These are phyloP conservation scores for Thysanoteuthis rhombus DNA, from an alignment of 2,888 invertebrate genomes.

Conservation along the genomic window DNA sequence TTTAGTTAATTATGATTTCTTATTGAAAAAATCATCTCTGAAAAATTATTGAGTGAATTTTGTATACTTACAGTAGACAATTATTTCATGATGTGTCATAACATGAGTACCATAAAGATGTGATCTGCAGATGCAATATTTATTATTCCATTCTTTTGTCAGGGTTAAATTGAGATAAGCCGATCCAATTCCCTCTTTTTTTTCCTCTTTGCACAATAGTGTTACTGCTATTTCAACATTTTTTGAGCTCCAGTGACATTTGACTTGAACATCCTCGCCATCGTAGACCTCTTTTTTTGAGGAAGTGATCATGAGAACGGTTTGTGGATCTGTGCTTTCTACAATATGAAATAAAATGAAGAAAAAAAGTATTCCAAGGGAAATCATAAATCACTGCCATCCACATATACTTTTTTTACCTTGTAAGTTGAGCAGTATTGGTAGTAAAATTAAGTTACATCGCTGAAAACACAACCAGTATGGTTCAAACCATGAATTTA, in stretches of 20 bases:
- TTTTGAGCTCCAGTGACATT: background rate
- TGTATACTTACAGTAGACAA: background rate
- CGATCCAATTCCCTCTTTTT: background rate
- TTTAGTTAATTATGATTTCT: no score
- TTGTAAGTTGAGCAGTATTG: no score
- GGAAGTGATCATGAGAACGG: background rate
- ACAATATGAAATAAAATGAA: background rate
- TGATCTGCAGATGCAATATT: background rate
- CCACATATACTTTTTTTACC: no score
- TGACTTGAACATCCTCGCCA: background rate
- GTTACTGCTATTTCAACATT: background rate
- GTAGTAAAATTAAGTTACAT: no score
- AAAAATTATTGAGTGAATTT: background rate
- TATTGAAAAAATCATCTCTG: no score
- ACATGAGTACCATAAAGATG: background rate
- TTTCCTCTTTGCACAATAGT: background rate
- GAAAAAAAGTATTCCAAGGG: background rate
- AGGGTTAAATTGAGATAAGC: background rate
- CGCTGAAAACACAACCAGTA: no score
- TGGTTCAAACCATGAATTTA: no score
- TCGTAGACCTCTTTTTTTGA: background rate
- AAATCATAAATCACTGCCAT: no score
- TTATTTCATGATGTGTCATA: background rate
- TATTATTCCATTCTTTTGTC: background rate
- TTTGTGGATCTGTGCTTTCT: background rate